Evolutionary conservation across 1,140 invertebrate genomes (phyloP).

Genomic region (Scaptomyza hsui): DNA sequence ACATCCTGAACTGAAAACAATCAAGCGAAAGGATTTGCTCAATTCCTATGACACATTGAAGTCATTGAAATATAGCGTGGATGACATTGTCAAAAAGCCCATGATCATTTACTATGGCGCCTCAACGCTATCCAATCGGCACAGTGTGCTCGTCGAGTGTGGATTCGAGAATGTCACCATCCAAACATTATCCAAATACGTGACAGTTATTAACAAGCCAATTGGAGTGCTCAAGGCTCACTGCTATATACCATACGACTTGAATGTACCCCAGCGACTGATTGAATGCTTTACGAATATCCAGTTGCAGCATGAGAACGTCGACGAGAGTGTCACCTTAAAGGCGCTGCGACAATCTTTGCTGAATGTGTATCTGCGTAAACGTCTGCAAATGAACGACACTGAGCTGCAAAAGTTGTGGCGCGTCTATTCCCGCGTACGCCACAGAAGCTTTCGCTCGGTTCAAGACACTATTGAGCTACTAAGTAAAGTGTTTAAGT

Average conservation of each 20-base stretch:
- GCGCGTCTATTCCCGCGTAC: conserved; percentile 84
- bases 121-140: conserved; percentile 85
- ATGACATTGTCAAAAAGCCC: conserved; percentile 84
- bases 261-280: conserved; percentile 75
- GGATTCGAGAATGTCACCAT: conserved; percentile 84
- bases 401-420: conserved; percentile 85
- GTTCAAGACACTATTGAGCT: conserved; percentile 85
- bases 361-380: conserved; percentile 84
- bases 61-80: conserved; percentile 71
- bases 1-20: conserved; percentile 67
- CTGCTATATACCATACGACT: conserved; percentile 55
- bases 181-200: conserved; percentile 84
- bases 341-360: conserved; percentile 84
- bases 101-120: conserved; percentile 85
- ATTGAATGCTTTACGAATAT: conserved; percentile 56
- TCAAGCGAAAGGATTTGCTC: conserved; percentile 69
- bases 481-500: conserved; percentile 84
- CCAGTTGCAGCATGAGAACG: conserved; percentile 52
- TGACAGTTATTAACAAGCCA: conserved; percentile 73
- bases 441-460: conserved; percentile 85
- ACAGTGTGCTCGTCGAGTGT: conserved; percentile 85
- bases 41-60: conserved; percentile 65
- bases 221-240: conserved; percentile 64
- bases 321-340: conserved; percentile 76
- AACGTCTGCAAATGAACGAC: conserved; percentile 84